A percentile compares a stretch with the other conserved stretches of the same genome.
These are phyloP conservation scores for Apodemia mormo DNA, from an alignment of 2,888 invertebrate genomes.

Conservation along the genomic window DNA sequence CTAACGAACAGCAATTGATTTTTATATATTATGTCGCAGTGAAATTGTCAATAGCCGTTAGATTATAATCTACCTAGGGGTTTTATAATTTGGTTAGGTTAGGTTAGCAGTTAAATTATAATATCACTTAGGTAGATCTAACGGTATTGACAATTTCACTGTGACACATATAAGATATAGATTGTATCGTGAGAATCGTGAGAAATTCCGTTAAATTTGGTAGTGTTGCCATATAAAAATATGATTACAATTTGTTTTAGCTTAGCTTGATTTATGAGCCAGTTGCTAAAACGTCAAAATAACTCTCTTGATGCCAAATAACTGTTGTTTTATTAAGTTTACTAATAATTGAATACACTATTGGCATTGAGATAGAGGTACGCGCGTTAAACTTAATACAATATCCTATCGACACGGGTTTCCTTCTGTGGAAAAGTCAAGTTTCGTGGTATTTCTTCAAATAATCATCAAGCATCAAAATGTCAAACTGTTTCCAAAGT, in stretches of 20 bases:
- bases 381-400: conserved; percentile 34
- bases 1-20: too few species aligned
- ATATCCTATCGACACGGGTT: conserved; percentile 27
- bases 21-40: too few species aligned
- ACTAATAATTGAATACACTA: conserved; percentile 42
- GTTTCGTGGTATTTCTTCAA: conserved; percentile 42
- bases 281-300: conserved; percentile 51
- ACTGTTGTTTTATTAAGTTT: conserved; percentile 63
- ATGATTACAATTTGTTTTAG: conserved; percentile 26
- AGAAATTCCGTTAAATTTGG: neutral
- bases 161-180: too few species aligned
- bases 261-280: conserved; percentile 27
- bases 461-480: conserved; percentile 52
- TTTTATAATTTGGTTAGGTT: too few species aligned
- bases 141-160: too few species aligned
- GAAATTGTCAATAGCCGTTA: too few species aligned
- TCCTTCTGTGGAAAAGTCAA: conserved; percentile 36
- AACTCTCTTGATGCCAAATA: conserved; percentile 76
- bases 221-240: conserved; percentile 18
- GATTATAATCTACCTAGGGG: too few species aligned
- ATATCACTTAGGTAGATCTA: too few species aligned
- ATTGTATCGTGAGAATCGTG: neutral
- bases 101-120: too few species aligned
- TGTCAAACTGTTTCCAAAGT: conserved; percentile 67
- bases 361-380: conserved; percentile 59